phyloP scores from a whole-genome alignment of 2,113 vertebrate species.

The Gopherus evgoodei region DNA sequence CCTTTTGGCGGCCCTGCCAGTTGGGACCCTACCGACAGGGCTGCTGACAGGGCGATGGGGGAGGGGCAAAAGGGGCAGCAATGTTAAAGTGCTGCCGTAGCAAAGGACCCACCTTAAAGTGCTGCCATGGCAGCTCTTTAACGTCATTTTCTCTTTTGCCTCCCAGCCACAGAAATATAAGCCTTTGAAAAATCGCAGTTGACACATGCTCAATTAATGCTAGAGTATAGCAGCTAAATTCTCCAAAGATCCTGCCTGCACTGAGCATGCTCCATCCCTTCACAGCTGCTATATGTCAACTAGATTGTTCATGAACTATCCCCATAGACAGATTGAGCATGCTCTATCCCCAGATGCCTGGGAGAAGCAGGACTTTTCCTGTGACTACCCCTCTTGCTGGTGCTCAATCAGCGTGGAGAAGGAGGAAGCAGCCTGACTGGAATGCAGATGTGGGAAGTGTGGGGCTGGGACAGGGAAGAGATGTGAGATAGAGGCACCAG shows the following conservation, averaged over 20 bases:
- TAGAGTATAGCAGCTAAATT: not conserved
- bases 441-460: not conserved
- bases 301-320: not conserved
- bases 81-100: too few relatives aligned
- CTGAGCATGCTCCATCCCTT: not conserved
- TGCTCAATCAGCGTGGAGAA: not conserved
- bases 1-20: too few relatives aligned
- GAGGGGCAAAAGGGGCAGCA: too few relatives aligned
- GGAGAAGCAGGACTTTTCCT: not conserved
- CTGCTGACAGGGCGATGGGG: too few relatives aligned
- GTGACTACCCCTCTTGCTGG: not conserved
- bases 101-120: too few relatives aligned
- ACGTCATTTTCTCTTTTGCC: too few relatives aligned
- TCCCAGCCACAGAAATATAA: not conserved
- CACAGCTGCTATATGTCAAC: not conserved
- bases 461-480: not conserved
- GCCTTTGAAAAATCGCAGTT: not conserved
- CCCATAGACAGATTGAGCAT: not conserved
- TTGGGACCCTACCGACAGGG: too few relatives aligned
- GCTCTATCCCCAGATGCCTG: not conserved
- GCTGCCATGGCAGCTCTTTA: too few relatives aligned
- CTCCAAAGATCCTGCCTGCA: not conserved
- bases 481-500: not conserved
- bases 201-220: not conserved
- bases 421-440: not conserved